phyloP scores from a whole-genome alignment of 1,140 invertebrate species.

The Zaprionus ornatus region DNA sequence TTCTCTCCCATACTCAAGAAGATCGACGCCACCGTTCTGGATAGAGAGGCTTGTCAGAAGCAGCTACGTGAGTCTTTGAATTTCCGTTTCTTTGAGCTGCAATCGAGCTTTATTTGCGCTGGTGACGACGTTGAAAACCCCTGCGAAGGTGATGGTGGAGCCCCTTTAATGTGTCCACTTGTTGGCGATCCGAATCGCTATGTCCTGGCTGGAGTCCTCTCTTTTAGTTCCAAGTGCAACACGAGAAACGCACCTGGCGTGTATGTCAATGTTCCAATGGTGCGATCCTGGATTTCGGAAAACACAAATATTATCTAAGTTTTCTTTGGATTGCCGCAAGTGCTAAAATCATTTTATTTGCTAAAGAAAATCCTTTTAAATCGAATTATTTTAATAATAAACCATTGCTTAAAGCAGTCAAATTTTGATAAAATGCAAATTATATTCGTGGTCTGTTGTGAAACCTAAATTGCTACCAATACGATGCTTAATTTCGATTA shows the following conservation, averaged over 20 bases:
- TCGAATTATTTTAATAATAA: too few species aligned
- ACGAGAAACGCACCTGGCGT: not conserved
- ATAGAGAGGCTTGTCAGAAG: not conserved
- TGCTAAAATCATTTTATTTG: too few species aligned
- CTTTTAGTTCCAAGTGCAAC: not conserved
- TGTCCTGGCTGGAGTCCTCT: not conserved
- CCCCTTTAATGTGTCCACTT: not conserved
- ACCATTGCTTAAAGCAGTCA: too few species aligned
- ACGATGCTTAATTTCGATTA: too few species aligned
- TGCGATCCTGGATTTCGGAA: not conserved
- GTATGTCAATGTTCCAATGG: not conserved
- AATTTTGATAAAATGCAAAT: too few species aligned
- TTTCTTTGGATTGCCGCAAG: too few species aligned
- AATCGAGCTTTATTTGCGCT: not conserved
- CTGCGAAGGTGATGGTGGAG: not conserved
- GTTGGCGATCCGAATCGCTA: not conserved
- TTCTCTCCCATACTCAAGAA: not conserved
- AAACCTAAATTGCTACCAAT: too few species aligned
- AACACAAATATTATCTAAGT: not conserved
- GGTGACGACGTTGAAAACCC: not conserved
- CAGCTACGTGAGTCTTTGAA: not conserved
- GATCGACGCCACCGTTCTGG: not conserved
- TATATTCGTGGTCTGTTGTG: too few species aligned
- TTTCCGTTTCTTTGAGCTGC: not conserved
- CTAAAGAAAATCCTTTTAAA: too few species aligned